Percentiles rank a stretch among this genome's conserved stretches.
These are phyloP conservation scores for Zaprionus davidi DNA, from an alignment of 1,140 invertebrate genomes.

Conservation along the genomic window DNA sequence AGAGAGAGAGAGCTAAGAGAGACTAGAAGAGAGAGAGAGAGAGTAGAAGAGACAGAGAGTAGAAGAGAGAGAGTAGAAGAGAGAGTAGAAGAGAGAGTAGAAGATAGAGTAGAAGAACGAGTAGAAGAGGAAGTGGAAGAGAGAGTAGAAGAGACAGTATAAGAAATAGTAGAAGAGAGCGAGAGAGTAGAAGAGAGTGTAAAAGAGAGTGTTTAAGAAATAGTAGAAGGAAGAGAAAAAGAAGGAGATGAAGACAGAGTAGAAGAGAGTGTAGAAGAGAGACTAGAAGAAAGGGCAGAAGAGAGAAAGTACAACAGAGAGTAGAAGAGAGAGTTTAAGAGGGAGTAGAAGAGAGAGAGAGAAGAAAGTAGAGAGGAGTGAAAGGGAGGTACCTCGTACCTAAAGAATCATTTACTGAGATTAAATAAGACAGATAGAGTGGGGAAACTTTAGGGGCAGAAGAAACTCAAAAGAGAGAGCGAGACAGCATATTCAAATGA, in stretches of 20 bases:
- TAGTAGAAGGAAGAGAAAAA: slow-evolving; percentile 9
- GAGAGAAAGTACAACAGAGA: slow-evolving; percentile 3
- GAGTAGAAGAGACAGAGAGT: slow-evolving; percentile 28
- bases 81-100: slow-evolving; percentile 11
- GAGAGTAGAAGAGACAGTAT: slow-evolving; percentile 1
- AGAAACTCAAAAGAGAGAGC: no score
- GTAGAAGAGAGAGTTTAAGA: not conserved
- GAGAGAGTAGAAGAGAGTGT: not conserved
- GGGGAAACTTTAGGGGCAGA: no score
- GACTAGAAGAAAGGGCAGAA: not conserved
- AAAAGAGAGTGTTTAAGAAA: not conserved
- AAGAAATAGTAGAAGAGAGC: no score
- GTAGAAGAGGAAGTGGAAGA: slow-evolving; percentile 9
- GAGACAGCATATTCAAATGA: no score
- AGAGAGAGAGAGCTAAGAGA: not conserved
- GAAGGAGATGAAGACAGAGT: not conserved
- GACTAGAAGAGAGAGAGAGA: not conserved
- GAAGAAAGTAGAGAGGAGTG: slow-evolving; percentile 2
- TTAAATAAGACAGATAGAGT: no score
- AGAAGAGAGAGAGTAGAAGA: slow-evolving; percentile 36
- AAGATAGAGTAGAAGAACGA: slow-evolving; percentile 20
- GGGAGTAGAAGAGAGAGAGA: not conserved
- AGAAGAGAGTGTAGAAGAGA: not conserved
- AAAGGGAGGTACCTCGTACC: no score
- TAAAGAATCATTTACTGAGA: no score